These are phyloP conservation scores for Zaprionus taronus DNA, from an alignment of 1,140 invertebrate species.

Conservation along the genomic window DNA sequence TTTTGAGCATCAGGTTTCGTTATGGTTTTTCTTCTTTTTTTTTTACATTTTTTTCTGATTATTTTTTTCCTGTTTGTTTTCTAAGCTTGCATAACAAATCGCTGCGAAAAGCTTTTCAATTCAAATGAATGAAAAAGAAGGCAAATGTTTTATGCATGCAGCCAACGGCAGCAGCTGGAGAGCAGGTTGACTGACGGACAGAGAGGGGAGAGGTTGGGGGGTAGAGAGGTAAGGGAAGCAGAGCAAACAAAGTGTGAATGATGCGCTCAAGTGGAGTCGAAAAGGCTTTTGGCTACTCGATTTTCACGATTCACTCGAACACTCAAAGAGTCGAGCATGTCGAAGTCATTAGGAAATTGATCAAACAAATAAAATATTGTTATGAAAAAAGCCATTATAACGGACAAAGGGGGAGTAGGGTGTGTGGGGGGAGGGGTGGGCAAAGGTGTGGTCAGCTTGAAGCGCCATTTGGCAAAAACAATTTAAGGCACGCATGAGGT, in stretches of 20 bases:
- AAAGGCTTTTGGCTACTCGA: constrained; percentile 32
- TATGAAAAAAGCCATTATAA: constrained; percentile 64
- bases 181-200: neutral
- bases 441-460: constrained; percentile 24
- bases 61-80: constrained; percentile 68
- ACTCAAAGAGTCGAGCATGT: constrained; percentile 16
- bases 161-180: constrained; percentile 3
- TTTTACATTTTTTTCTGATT: constrained; percentile 42
- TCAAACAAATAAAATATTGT: constrained; percentile 61
- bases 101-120: constrained; percentile 80
- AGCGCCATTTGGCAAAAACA: constrained; percentile 64
- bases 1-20: constrained; percentile 75
- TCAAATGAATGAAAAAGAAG: constrained; percentile 75
- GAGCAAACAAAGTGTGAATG: constrained; percentile 75
- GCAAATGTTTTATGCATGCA: constrained; percentile 77
- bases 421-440: too few relatives aligned
- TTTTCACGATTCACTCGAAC: constrained; percentile 38
- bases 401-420: constrained; percentile 4
- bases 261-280: constrained; percentile 55
- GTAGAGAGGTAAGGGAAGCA: neutral
- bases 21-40: constrained; percentile 48
- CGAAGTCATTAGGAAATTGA: constrained; percentile 43
- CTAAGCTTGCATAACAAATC: constrained; percentile 82
- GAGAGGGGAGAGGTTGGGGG: neutral
- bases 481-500: constrained; percentile 21